These are phyloP conservation scores for Pammene fasciana DNA, from an alignment of 2,888 invertebrate species.

Conservation along the genomic window DNA sequence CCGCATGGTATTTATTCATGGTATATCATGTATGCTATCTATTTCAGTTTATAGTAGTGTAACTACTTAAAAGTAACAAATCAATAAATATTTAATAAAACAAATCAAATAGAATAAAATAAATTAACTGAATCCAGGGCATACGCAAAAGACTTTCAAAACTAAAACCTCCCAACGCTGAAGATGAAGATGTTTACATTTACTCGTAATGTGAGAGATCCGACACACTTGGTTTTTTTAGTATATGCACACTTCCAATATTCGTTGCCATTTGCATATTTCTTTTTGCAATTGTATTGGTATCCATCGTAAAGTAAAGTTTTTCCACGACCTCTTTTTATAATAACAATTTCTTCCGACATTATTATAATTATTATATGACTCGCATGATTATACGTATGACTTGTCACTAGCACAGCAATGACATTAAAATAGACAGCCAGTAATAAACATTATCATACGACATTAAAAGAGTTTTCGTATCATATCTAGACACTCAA, in stretches of 20 bases:
- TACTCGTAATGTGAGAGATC: slow-evolving; percentile 23
- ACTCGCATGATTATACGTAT: slow-evolving; percentile 4
- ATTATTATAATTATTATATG: slow-evolving; percentile 11
- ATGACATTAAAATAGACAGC: slow-evolving; percentile 7
- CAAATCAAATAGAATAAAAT: not conserved
- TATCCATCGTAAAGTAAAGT: slow-evolving; percentile 22
- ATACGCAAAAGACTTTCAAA: slow-evolving; percentile 15
- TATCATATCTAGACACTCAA: slow-evolving; percentile 6
- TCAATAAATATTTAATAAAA: too few relatives aligned
- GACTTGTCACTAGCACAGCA: slow-evolving; percentile 7
- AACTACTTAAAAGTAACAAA: too few relatives aligned
- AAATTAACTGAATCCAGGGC: slow-evolving; percentile 12
- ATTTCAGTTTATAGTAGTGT: too few relatives aligned
- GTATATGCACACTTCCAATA: slow-evolving; percentile 25
- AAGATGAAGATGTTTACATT: not conserved
- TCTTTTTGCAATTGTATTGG: slow-evolving; percentile 18
- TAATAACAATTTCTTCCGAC: slow-evolving; percentile 17
- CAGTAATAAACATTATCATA: slow-evolving; percentile 3
- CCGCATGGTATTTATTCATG: too few relatives aligned
- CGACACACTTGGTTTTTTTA: slow-evolving; percentile 22
- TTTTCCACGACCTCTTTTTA: slow-evolving; percentile 15
- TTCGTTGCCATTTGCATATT: slow-evolving; percentile 17
- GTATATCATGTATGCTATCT: too few relatives aligned
- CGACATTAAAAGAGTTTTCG: slow-evolving; percentile 6
- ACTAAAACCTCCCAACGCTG: slow-evolving; percentile 1